Conservation (phyloP, 2,797 vertebrate species). For the Siniperca undulata region DNA sequence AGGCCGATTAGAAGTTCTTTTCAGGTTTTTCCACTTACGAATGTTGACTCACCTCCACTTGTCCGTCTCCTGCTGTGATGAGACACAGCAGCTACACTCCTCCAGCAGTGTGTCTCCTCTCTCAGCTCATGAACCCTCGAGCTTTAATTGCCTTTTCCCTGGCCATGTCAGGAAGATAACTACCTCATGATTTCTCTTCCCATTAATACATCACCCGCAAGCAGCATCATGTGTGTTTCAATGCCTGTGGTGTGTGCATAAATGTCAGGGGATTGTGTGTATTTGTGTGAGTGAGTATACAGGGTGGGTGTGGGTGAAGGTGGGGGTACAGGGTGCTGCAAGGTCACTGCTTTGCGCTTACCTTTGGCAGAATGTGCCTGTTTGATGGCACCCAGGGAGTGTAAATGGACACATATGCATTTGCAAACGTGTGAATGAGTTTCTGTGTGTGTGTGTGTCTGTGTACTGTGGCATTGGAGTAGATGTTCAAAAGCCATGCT, state of each 20-base stretch:
- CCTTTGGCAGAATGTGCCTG: conserved; percentile 41
- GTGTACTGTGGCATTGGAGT: not conserved
- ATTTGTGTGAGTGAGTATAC: not conserved
- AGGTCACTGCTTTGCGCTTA: conserved; percentile 58
- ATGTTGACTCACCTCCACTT: conserved; percentile 33
- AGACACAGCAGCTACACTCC: conserved; percentile 29
- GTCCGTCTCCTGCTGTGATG: conserved; percentile 46
- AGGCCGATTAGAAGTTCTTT: conserved; percentile 46
- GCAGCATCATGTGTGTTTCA: conserved; percentile 4
- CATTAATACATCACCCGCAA: not conserved
- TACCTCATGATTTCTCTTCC: conserved; percentile 15
- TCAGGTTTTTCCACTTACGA: conserved; percentile 22
- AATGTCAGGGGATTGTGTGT: not conserved
- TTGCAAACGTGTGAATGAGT: conserved; percentile 28
- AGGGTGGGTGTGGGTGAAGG: conserved; percentile 17
- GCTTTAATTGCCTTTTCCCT: conserved; percentile 46
- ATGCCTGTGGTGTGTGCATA: not conserved
- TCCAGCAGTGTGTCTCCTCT: conserved; percentile 16
- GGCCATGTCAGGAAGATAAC: conserved; percentile 30
- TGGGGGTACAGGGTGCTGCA: conserved; percentile 32
- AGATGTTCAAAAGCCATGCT: conserved; percentile 31
- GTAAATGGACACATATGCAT: conserved; percentile 45
- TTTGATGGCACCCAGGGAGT: conserved; percentile 58
- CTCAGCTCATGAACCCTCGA: conserved; percentile 1
- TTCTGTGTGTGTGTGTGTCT: conserved; percentile 25